These are phyloP conservation scores for Lathamus discolor DNA, from an alignment of 2,113 vertebrate genomes.

Conservation along the genomic window DNA sequence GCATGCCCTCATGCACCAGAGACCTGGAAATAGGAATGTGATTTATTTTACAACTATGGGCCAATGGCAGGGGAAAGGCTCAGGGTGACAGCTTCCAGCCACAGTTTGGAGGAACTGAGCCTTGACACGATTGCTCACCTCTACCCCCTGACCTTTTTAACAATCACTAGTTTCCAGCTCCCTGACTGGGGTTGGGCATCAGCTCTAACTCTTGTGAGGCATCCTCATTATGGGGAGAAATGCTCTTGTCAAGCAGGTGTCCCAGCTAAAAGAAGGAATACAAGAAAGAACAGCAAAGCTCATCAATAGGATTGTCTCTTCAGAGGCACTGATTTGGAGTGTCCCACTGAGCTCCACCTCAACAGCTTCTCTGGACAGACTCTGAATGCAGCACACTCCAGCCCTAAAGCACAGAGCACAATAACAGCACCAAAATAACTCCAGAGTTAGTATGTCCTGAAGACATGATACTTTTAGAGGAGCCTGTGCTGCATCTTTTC, in stretches of 20 bases:
- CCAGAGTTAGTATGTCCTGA: background rate
- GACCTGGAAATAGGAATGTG: background rate
- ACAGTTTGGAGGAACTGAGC: background rate
- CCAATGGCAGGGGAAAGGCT: background rate
- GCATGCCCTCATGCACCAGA: background rate
- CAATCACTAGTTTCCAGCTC: background rate
- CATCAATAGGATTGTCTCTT: background rate
- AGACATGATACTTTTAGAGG: background rate
- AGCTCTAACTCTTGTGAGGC: background rate
- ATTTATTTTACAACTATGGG: background rate
- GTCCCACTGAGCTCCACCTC: background rate
- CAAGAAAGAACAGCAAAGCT: background rate
- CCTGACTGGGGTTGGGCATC: background rate
- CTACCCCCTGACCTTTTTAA: background rate
- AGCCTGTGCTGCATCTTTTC: background rate
- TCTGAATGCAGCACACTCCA: background rate
- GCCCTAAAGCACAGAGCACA: background rate
- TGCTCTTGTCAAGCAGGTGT: accelerated
- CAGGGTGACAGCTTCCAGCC: background rate
- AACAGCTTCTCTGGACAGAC: background rate
- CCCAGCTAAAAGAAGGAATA: accelerated
- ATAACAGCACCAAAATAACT: background rate
- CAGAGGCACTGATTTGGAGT: background rate
- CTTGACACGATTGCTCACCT: accelerated
- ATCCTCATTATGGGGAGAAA: background rate